These are phyloP conservation scores for Acholoe squamosa DNA, from an alignment of 2,888 invertebrate species.

Conservation along the genomic window DNA sequence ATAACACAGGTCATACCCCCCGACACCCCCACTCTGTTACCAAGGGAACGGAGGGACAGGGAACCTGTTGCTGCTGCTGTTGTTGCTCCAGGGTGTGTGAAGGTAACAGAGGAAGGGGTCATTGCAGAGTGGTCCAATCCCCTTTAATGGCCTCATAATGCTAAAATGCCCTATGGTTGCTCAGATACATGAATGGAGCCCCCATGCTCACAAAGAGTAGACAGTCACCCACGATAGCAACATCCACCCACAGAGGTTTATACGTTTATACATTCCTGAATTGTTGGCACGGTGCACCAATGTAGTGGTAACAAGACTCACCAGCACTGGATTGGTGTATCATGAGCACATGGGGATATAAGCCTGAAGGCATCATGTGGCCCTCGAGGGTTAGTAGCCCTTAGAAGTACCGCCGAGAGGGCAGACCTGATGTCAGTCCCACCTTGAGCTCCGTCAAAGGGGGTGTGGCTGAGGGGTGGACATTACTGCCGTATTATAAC, in stretches of 20 bases:
- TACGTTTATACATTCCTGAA: too few species aligned
- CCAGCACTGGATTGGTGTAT: too few species aligned
- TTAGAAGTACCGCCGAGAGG: not conserved
- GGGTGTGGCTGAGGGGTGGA: not conserved
- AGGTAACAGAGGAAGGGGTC: not conserved
- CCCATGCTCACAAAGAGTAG: too few species aligned
- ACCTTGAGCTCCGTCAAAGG: too few species aligned
- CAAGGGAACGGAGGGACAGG: not conserved
- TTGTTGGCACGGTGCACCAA: too few species aligned
- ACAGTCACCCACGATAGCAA: too few species aligned
- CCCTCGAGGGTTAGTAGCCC: not conserved
- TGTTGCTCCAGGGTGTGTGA: not conserved
- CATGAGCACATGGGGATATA: not conserved
- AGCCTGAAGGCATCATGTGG: not conserved
- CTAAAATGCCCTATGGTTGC: too few species aligned
- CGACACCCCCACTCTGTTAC: not conserved
- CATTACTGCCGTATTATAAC: not conserved
- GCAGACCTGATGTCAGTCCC: too few species aligned
- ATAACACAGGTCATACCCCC: not conserved
- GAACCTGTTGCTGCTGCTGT: not conserved
- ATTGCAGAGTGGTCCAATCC: not conserved
- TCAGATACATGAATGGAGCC: too few species aligned
- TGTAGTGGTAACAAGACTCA: too few species aligned
- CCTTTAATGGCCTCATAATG: too few species aligned
- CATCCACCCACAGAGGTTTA: too few species aligned